Conservation (phyloP, 2,797 vertebrate species). For the Hemitrygon akajei region DNA sequence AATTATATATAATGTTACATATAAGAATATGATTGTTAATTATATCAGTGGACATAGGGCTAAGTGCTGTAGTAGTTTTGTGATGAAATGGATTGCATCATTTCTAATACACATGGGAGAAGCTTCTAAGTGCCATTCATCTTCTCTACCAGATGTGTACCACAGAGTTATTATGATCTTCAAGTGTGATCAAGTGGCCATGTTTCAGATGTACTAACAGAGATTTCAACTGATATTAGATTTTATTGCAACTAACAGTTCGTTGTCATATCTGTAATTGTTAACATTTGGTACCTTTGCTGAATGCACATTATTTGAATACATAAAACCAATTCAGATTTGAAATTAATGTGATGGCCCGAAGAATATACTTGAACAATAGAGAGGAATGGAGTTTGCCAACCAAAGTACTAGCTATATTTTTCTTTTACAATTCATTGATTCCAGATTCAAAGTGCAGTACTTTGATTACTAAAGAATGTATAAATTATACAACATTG, state of each 20-base stretch:
- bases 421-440: background rate
- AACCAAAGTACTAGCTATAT: background rate
- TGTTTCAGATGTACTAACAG: background rate
- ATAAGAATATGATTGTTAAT: background rate
- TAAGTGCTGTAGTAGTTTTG: background rate
- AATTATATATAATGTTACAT: background rate
- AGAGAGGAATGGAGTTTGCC: background rate
- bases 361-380: background rate
- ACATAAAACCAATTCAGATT: slow-evolving; percentile 1
- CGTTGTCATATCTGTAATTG: background rate
- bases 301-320: slow-evolving; percentile 22
- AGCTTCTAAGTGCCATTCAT: background rate
- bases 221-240: background rate
- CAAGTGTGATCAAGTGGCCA: background rate
- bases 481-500: too few relatives aligned
- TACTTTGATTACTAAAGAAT: too few relatives aligned
- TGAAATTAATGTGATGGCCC: background rate
- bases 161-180: background rate
- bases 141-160: background rate
- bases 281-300: slow-evolving; percentile 24
- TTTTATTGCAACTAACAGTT: slow-evolving; percentile 14
- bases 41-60: background rate
- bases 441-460: too few relatives aligned
- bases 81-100: background rate
- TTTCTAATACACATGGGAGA: background rate